These are phyloP conservation scores for Nesoenas mayeri DNA, from an alignment of 2,113 vertebrate species.

Conservation along the genomic window DNA sequence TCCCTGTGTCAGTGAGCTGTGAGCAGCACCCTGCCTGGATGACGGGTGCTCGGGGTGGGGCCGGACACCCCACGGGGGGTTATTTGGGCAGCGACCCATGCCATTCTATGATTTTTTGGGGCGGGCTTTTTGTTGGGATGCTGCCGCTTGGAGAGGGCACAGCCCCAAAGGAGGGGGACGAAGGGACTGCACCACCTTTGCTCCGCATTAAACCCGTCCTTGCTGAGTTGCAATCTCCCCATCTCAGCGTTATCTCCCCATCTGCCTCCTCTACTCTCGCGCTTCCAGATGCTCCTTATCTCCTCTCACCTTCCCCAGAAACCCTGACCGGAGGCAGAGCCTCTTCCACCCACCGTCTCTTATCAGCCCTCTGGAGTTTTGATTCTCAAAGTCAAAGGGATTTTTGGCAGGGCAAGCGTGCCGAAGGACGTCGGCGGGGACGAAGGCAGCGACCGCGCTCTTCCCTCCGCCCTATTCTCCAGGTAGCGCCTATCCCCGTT, in stretches of 20 bases:
- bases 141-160: not conserved
- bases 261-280: not conserved
- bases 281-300: conserved; percentile 31
- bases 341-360: not conserved
- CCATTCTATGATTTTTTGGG: rapidly evolving
- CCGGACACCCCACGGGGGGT: rapidly evolving
- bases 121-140: not conserved
- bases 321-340: not conserved
- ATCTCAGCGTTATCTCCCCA: not conserved
- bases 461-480: not conserved
- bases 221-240: not conserved
- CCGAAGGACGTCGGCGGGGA: not conserved
- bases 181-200: not conserved
- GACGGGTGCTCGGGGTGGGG: not conserved
- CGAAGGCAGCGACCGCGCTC: not conserved
- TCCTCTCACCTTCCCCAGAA: conserved; percentile 15
- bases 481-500: not conserved
- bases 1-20: not conserved
- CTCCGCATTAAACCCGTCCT: not conserved
- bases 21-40: not conserved
- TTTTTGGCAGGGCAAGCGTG: not conserved
- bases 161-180: not conserved
- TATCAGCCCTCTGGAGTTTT: not conserved
- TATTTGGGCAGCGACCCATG: not conserved
- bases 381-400: conserved; percentile 1